A percentile compares a stretch with the other conserved stretches of the same genome.
phyloP scores from a whole-genome alignment of 2,797 vertebrate genomes.

The Liasis olivaceus region DNA sequence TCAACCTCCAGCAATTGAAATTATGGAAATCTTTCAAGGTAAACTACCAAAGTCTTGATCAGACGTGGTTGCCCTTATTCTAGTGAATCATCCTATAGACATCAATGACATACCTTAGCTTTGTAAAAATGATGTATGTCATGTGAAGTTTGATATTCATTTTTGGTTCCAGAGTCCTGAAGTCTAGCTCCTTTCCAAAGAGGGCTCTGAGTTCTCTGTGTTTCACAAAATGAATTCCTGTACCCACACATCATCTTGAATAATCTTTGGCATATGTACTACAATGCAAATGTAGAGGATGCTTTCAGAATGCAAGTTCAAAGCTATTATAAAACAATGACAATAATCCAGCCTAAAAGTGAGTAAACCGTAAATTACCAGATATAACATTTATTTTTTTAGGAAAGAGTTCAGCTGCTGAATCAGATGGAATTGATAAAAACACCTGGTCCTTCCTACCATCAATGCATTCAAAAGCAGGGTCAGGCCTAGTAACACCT shows the following conservation, averaged over 20 bases:
- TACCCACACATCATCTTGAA: slow-evolving; percentile 10
- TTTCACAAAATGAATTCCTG: slow-evolving; percentile 49
- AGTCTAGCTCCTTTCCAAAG: not conserved
- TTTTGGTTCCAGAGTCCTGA: not conserved
- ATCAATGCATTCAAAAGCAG: not conserved
- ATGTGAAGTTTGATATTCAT: slow-evolving; percentile 7
- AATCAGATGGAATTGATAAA: not conserved
- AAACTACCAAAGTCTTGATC: slow-evolving; percentile 37
- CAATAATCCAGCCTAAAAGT: not conserved
- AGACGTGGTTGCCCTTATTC: slow-evolving; percentile 38
- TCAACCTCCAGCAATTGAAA: slow-evolving; percentile 29
- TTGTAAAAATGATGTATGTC: slow-evolving; percentile 32
- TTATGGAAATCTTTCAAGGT: slow-evolving; percentile 4
- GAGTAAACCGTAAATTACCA: not conserved
- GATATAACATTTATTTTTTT: not conserved
- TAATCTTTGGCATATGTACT: slow-evolving; percentile 15
- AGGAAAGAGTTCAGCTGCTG: not conserved
- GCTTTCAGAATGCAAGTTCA: not conserved
- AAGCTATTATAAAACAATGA: not conserved
- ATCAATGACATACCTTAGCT: slow-evolving; percentile 25
- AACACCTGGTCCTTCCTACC: not conserved
- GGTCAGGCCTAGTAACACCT: not conserved
- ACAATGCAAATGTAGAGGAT: slow-evolving; percentile 33
- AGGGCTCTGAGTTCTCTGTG: slow-evolving; percentile 36
- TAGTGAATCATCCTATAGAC: slow-evolving; percentile 17